Evolutionary conservation across 37 sponge, comb jelly and placozoan species (phyloP).

Genomic region (Ianthella basta): DNA sequence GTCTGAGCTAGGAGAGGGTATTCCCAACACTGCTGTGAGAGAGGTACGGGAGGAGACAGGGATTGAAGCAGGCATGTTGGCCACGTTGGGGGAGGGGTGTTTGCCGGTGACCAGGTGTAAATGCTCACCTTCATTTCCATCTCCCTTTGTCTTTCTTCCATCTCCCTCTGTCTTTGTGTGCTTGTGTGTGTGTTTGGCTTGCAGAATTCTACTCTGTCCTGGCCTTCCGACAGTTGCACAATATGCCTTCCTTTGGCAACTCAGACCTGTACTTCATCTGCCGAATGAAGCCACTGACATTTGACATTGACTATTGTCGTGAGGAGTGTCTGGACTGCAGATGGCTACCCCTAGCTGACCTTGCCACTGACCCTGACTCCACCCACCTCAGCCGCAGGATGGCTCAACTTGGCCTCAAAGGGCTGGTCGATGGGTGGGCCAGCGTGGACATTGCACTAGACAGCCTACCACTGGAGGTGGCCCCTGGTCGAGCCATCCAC

Average conservation of each 20-base stretch:
- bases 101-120: neutral
- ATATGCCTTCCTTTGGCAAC: slow-evolving; percentile 53
- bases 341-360: slow-evolving; percentile 69
- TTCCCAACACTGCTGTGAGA: slow-evolving; percentile 77
- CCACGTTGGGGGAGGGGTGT: neutral
- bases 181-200: neutral
- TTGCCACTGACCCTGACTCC: slow-evolving; percentile 41
- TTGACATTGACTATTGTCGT: slow-evolving; percentile 59
- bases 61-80: slow-evolving; percentile 62
- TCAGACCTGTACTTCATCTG: slow-evolving; percentile 87
- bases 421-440: slow-evolving; percentile 33
- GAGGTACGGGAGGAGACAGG: slow-evolving; percentile 90
- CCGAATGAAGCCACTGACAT: slow-evolving; percentile 69
- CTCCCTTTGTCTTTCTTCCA: neutral
- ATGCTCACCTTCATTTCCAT: neutral
- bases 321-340: slow-evolving; percentile 73
- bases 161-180: neutral
- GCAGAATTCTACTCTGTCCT: slow-evolving; percentile 74
- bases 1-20: slow-evolving; percentile 76
- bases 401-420: slow-evolving; percentile 18
- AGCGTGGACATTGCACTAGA: slow-evolving; percentile 36
- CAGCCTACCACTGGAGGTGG: slow-evolving; percentile 6
- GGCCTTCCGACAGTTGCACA: slow-evolving; percentile 80
- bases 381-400: slow-evolving; percentile 54
- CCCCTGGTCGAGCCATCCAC: neutral